These are phyloP conservation scores for Lutjanus erythropterus DNA, from an alignment of 2,113 vertebrate genomes.

Conservation along the genomic window DNA sequence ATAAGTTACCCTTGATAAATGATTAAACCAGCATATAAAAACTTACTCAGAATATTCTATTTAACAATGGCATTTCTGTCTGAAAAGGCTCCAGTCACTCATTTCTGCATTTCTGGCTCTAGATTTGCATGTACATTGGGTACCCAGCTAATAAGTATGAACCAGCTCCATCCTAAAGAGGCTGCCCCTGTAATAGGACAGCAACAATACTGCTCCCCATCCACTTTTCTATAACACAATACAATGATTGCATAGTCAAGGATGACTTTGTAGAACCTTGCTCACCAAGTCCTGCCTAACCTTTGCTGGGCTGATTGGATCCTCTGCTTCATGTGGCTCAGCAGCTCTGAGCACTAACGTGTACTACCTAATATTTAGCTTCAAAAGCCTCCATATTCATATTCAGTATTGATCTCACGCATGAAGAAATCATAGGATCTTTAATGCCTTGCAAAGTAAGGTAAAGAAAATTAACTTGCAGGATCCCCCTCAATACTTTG, in stretches of 20 bases:
- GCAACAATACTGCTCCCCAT: neutral
- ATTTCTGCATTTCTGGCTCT: slow-evolving; percentile 5
- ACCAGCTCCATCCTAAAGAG: slow-evolving; percentile 1
- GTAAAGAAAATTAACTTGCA: slow-evolving; percentile 5
- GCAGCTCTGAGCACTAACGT: neutral
- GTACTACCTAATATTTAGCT: neutral
- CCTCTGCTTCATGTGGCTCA: slow-evolving; percentile 4
- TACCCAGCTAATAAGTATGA: slow-evolving; percentile 5
- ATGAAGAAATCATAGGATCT: neutral
- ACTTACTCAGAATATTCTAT: neutral
- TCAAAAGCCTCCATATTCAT: slow-evolving; percentile 12
- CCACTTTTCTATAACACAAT: slow-evolving; percentile 12
- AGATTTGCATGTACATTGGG: neutral
- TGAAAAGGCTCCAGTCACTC: slow-evolving; percentile 11
- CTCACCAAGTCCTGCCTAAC: slow-evolving; percentile 16
- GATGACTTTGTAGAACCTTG: slow-evolving; percentile 26
- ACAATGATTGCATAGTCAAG: slow-evolving; percentile 26
- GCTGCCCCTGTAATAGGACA: neutral
- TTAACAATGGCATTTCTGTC: neutral
- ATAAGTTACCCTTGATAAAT: neutral
- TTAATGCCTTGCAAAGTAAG: neutral
- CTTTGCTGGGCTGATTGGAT: slow-evolving; percentile 5
- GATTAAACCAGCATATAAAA: neutral
- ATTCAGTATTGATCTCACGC: neutral
- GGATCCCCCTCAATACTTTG: neutral